Evolutionary conservation across 2,797 vertebrate species (phyloP), one percentile per base, ranked within the genome.

Genomic region (Poeciliopsis turneri): DNA sequence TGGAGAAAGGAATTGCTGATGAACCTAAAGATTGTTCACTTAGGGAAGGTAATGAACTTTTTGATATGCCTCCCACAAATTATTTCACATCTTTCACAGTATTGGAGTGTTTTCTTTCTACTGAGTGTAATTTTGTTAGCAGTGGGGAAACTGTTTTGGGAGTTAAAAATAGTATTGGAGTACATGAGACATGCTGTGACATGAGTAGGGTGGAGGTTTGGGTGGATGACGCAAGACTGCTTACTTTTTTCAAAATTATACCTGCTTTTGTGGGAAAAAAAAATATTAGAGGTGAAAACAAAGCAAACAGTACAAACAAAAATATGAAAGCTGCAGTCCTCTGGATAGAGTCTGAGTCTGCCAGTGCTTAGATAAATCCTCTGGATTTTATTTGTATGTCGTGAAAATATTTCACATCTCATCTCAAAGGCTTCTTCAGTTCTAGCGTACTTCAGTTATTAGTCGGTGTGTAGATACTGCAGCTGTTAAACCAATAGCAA

Each of bases 101-200:
- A 75, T 87, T 84, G 84, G 70, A 72, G 74, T 90, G 41, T 74
- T 20, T 81, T 88, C 76, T 83, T 75, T 87, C 82, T 81, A 82
- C 86, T 80, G 81, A 78, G 79, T 82, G 86, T 84, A 87, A 90
- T 92, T 92, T 86, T 73, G 89, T 86, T 84, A 87, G 91, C 89
- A 75, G 89, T 81, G 79, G 83, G 86, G 82, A 83, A 84, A 86
- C 84, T 83, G 79, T 90, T 93, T 91, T 89, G 86, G 83, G 55
- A 87, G 93, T 91, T 96, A 95, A 92, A 94, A 95, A 95, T 95
- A 95, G 94, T 79, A 71, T 76, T 91, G 87, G 82, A 84, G 84
- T 88, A 83, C 86, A 90, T 88, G 88, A 90, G 90, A 89, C 84
- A 46, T 82, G 82, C 82, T 82, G 86, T 53, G 71, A 82, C 87